Evolutionary conservation across 2,888 invertebrate species (phyloP).

Genomic region (Eugnorisma glareosa): DNA sequence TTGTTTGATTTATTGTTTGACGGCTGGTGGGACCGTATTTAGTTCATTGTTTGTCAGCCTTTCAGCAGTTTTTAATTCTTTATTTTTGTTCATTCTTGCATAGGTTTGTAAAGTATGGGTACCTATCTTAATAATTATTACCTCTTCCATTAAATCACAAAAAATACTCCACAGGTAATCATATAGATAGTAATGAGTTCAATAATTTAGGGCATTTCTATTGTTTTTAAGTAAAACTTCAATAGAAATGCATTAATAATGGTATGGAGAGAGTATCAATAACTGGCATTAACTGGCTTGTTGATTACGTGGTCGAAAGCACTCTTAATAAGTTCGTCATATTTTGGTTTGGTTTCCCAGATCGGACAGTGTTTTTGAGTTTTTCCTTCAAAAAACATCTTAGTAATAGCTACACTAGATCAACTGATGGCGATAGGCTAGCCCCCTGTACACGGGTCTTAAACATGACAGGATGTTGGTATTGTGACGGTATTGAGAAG

Average conservation of each 20-base stretch:
- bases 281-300: neutral
- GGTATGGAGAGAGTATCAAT: too few relatives aligned
- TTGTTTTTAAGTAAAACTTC: too few relatives aligned
- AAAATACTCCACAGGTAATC: neutral
- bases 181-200: neutral
- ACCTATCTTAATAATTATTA: too few relatives aligned
- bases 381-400: neutral
- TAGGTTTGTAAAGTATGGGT: neutral
- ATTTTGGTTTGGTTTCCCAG: neutral
- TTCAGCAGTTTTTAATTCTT: neutral
- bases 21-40: neutral
- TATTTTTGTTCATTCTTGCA: neutral
- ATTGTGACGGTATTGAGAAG: neutral
- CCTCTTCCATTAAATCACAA: too few relatives aligned
- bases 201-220: neutral
- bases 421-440: neutral
- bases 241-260: too few relatives aligned
- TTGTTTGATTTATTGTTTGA: slow-evolving; percentile 19
- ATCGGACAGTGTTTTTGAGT: neutral
- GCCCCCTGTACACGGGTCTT: neutral
- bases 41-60: neutral
- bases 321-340: neutral
- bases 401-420: too few relatives aligned
- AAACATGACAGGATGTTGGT: neutral
- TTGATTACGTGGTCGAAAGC: neutral